phyloP scores from a whole-genome alignment of 2,113 vertebrate species.

The Charadrius vociferus region DNA sequence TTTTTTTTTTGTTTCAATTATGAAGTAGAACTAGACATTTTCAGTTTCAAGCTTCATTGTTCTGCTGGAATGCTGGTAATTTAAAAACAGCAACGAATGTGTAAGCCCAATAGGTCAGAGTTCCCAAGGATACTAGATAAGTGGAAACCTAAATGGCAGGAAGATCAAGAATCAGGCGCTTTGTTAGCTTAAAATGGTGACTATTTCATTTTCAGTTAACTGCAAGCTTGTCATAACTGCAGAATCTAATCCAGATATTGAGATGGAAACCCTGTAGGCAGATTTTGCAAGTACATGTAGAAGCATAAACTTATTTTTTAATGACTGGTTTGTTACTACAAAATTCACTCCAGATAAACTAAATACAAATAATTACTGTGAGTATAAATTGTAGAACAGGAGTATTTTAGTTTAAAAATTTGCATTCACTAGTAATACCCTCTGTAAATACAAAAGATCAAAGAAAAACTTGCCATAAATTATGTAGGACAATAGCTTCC shows the following conservation, averaged over 20 bases:
- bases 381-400: not conserved
- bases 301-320: not conserved
- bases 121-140: not conserved
- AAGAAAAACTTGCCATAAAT: slow-evolving; percentile 39
- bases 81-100: not conserved
- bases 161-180: not conserved
- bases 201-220: not conserved
- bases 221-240: not conserved
- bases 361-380: slow-evolving; percentile 40
- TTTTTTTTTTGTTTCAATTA: not conserved
- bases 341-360: not conserved
- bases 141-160: not conserved
- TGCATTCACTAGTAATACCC: not conserved
- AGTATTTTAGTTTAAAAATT: not conserved
- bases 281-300: not conserved
- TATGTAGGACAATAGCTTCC: slow-evolving; percentile 35
- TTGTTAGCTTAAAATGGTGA: not conserved
- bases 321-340: not conserved
- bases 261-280: not conserved
- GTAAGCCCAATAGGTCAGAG: not conserved
- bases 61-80: not conserved
- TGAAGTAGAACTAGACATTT: not conserved
- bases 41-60: not conserved
- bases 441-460: slow-evolving; percentile 50
- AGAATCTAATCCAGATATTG: not conserved